Percentiles rank a stretch among this genome's conserved stretches.
Conservation (phyloP, 2,888 invertebrate genomes). For the Dasypogon diadema region DNA sequence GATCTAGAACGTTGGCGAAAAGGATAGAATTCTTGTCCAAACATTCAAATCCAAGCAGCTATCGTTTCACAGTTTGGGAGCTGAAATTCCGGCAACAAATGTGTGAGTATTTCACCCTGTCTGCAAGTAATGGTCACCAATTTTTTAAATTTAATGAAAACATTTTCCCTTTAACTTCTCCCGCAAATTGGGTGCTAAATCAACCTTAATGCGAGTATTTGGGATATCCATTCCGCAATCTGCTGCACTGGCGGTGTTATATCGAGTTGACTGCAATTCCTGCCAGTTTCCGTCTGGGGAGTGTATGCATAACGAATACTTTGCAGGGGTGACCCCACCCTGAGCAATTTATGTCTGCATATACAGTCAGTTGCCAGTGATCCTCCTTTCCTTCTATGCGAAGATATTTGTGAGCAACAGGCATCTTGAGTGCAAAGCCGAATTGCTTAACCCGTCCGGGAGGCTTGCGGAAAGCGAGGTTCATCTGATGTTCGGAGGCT, state of each 20-base stretch:
- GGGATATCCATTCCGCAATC: slow-evolving; percentile 42
- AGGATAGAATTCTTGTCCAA: too few relatives aligned
- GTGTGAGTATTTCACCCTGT: slow-evolving; percentile 38
- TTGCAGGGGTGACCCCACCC: neutral
- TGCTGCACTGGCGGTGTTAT: slow-evolving; percentile 46
- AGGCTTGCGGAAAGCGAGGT: slow-evolving; percentile 4
- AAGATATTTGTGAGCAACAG: slow-evolving; percentile 38
- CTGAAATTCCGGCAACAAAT: slow-evolving; percentile 4
- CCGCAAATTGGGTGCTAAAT: slow-evolving; percentile 45
- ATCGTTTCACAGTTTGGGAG: too few relatives aligned
- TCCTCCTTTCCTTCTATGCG: neutral
- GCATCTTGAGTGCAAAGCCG: slow-evolving; percentile 33
- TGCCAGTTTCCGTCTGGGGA: slow-evolving; percentile 32
- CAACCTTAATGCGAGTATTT: slow-evolving; percentile 44
- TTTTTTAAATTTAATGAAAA: slow-evolving; percentile 47
- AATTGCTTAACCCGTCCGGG: neutral
- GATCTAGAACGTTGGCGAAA: too few relatives aligned
- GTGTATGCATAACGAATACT: slow-evolving; percentile 26
- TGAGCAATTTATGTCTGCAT: slow-evolving; percentile 29
- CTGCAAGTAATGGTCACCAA: slow-evolving; percentile 40
- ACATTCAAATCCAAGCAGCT: too few relatives aligned
- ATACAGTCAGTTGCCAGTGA: slow-evolving; percentile 4
- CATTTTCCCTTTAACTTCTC: slow-evolving; percentile 31
- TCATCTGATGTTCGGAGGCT: slow-evolving; percentile 33
- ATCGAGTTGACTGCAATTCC: slow-evolving; percentile 47